phyloP scores from a whole-genome alignment of 1,140 invertebrate genomes.

The Drosophila insularis region DNA sequence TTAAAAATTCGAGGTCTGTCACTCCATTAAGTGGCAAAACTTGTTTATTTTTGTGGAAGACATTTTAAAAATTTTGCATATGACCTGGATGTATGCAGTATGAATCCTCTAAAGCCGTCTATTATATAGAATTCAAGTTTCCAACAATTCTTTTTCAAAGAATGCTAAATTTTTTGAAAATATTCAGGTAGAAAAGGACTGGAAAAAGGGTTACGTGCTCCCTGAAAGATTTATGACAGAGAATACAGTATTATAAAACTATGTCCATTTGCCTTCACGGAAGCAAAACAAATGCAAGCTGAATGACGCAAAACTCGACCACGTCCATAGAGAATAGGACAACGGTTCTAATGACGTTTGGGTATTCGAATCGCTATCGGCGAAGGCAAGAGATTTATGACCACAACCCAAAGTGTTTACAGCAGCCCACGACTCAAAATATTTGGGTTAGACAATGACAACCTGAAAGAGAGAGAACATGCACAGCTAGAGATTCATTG shows the following conservation, averaged over 20 bases:
- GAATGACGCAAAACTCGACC: constrained; percentile 60
- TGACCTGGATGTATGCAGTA: neutral
- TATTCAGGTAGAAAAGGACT: constrained; percentile 36
- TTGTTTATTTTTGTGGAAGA: neutral
- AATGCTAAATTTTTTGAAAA: neutral
- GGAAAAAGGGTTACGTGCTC: constrained; percentile 11
- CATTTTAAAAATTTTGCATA: neutral
- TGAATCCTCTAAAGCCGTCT: neutral
- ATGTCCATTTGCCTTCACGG: constrained; percentile 16
- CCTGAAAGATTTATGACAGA: constrained; percentile 54
- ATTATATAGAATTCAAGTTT: neutral
- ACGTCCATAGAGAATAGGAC: constrained; percentile 13
- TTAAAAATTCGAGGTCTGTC: neutral
- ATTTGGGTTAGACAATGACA: constrained; percentile 66
- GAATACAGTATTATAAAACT: constrained; percentile 20
- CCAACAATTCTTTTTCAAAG: neutral
- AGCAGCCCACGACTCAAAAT: constrained; percentile 66
- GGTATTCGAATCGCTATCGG: constrained; percentile 5
- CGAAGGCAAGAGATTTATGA: constrained; percentile 65
- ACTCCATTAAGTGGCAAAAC: neutral
- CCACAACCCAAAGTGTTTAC: constrained; percentile 57
- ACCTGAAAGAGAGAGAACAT: constrained; percentile 40
- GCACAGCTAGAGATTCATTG: constrained; percentile 35
- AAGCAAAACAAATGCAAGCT: constrained; percentile 16
- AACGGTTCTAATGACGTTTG: constrained; percentile 38